phyloP scores from a whole-genome alignment of 2,888 invertebrate genomes.

The Athalia rosae region DNA sequence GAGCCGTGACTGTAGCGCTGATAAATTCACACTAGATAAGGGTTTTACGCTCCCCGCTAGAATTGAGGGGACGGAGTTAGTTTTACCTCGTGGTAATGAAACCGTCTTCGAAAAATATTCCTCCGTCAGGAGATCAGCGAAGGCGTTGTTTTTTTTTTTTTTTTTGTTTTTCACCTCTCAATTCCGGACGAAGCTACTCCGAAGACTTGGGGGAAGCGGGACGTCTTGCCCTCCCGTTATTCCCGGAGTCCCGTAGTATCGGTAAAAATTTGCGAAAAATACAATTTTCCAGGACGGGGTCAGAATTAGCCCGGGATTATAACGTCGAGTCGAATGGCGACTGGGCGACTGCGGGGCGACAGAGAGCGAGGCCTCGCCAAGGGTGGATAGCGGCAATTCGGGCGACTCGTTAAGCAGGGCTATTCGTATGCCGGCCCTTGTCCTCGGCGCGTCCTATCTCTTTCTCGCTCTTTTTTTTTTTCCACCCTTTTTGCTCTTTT shows the following conservation, averaged over 20 bases:
- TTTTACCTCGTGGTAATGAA: no score
- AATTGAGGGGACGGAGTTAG: not conserved
- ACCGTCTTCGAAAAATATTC: no score
- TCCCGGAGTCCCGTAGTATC: not conserved
- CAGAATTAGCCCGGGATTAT: conserved; percentile 48
- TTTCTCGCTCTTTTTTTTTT: conserved; percentile 8
- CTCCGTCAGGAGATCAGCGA: no score
- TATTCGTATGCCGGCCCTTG: conserved; percentile 51
- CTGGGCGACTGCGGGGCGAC: conserved; percentile 21
- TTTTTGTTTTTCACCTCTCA: no score
- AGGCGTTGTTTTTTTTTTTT: no score
- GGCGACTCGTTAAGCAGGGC: conserved; percentile 48
- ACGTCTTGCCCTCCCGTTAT: not conserved
- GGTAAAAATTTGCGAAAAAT: conserved; percentile 37
- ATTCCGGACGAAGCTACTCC: no score
- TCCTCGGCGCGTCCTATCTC: conserved; percentile 42
- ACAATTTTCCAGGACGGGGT: conserved; percentile 32
- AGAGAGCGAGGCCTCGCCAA: conserved; percentile 16
- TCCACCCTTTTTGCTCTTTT: conserved; percentile 1
- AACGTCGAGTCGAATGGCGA: conserved; percentile 37
- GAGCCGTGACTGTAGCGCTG: not conserved
- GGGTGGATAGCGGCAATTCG: conserved; percentile 47
- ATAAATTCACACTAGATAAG: no score
- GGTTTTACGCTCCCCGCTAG: no score
- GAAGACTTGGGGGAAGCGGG: not conserved